Evolutionary conservation across 53 echinoderm and acorn worm species (phyloP).

Genomic region (Crossaster papposus): DNA sequence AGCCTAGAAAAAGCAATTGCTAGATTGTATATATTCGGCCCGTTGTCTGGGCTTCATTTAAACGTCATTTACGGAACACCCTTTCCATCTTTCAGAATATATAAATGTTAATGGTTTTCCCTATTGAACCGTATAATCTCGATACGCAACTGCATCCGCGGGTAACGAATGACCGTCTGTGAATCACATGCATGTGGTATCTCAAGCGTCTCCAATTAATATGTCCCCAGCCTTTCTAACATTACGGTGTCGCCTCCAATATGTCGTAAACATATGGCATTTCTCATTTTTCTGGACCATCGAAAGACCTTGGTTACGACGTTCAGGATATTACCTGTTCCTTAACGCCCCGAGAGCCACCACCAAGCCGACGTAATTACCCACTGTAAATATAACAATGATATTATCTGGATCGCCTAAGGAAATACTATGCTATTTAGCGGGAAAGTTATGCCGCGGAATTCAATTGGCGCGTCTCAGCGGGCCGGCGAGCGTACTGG

Average conservation of each 20-base stretch:
- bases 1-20: no score
- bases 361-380: constrained; percentile 32
- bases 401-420: constrained; percentile 7
- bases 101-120: no score
- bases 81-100: no score
- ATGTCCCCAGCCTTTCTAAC: neutral
- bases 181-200: neutral
- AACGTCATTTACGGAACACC: no score
- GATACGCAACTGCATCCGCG: no score
- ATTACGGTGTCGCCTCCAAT: constrained; percentile 1
- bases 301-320: neutral
- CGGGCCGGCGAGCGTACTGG: constrained; percentile 1
- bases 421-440: constrained; percentile 13
- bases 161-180: neutral
- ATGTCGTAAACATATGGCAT: constrained; percentile 5
- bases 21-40: no score
- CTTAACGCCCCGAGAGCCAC: neutral
- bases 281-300: neutral
- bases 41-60: no score
- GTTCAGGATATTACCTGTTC: neutral
- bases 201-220: neutral
- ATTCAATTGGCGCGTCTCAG: constrained; percentile 15
- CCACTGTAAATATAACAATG: constrained; percentile 37
- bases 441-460: constrained; percentile 6
- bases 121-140: no score